Evolutionary conservation across 1,140 invertebrate species (phyloP).

Genomic region (Sitophilus oryzae): DNA sequence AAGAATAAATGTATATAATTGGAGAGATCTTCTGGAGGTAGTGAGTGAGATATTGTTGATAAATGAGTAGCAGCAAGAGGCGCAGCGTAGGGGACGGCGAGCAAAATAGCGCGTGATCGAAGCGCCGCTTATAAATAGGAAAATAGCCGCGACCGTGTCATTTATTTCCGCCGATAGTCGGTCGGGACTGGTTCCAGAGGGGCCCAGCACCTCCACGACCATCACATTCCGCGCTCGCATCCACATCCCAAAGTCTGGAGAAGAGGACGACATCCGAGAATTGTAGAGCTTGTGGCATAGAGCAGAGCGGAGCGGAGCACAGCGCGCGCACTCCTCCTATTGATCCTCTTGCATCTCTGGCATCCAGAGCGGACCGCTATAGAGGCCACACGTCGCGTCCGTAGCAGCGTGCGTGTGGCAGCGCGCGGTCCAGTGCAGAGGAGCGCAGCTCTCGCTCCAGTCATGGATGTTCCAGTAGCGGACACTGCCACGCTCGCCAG

Average conservation of each 20-base stretch:
- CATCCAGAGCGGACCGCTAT: neutral
- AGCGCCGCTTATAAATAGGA: neutral
- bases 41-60: too few species aligned
- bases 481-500: neutral
- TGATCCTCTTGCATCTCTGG: neutral
- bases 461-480: neutral
- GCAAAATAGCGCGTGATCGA: too few species aligned
- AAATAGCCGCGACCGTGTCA: neutral
- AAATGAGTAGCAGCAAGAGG: neutral
- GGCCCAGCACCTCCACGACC: too few species aligned
- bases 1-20: too few species aligned
- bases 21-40: too few species aligned
- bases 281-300: neutral
- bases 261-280: too few species aligned
- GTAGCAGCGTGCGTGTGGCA: neutral
- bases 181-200: too few species aligned
- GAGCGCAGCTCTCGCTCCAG: neutral
- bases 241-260: too few species aligned
- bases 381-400: neutral
- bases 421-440: neutral
- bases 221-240: too few species aligned
- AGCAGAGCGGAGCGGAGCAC: neutral
- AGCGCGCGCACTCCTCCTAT: neutral
- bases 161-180: neutral
- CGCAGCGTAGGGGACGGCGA: too few species aligned